These are phyloP conservation scores for Nilaparvata lugens DNA, from an alignment of 1,140 invertebrate genomes.

Conservation along the genomic window DNA sequence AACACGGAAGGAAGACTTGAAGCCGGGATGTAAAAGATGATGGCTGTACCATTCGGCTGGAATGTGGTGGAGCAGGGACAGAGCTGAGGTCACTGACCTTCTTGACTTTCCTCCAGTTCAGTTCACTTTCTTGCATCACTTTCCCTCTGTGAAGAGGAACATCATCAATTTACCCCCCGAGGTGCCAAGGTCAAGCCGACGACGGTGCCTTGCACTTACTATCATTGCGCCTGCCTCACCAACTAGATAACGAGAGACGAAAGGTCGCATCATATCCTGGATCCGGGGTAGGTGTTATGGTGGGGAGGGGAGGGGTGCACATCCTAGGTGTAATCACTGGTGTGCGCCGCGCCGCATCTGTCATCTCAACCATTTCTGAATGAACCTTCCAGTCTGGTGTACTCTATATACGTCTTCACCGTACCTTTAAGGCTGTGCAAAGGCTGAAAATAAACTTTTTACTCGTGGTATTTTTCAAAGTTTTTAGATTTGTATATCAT, in stretches of 20 bases:
- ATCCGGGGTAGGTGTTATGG: neutral
- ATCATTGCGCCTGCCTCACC: neutral
- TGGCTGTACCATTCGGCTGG: neutral
- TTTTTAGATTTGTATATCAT: too few species aligned
- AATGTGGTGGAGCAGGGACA: neutral
- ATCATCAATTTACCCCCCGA: neutral
- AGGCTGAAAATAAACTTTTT: too few species aligned
- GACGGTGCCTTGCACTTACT: neutral
- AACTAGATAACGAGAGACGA: neutral
- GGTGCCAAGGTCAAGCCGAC: neutral
- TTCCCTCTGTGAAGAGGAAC: neutral
- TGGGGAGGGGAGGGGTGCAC: neutral
- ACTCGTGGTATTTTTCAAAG: too few species aligned
- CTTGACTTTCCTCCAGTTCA: neutral
- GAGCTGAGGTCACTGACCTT: neutral
- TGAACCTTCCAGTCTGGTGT: too few species aligned
- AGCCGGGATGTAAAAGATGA: too few species aligned
- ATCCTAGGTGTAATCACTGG: neutral
- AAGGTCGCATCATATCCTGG: neutral
- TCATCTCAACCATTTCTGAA: neutral
- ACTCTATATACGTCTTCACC: too few species aligned
- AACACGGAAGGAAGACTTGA: too few species aligned
- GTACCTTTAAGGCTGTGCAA: too few species aligned
- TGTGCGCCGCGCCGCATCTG: neutral
- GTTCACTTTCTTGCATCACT: constrained; percentile 5